phyloP scores from a whole-genome alignment of 2,113 vertebrate species.

The Neogobius melanostomus region DNA sequence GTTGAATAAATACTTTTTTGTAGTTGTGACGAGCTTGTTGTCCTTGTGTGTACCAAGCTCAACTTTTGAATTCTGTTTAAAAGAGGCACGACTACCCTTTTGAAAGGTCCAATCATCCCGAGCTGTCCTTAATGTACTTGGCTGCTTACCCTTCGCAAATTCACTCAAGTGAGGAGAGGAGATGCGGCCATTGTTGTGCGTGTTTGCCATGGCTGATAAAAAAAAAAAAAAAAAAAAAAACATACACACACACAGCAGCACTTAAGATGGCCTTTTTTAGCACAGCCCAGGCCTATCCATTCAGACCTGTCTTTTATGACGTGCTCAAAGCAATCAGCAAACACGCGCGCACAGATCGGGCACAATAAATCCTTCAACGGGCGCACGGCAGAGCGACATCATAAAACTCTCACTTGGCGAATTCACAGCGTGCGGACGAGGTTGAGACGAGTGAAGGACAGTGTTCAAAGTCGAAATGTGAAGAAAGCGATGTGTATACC shows the following conservation, averaged over 20 bases:
- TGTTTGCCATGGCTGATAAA: conserved; percentile 65
- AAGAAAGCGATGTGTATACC: no score
- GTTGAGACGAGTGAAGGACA: no score
- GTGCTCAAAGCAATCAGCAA: conserved; percentile 50
- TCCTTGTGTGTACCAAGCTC: no score
- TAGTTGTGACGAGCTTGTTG: no score
- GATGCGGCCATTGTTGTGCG: conserved; percentile 40
- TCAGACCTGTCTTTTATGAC: conserved; percentile 45
- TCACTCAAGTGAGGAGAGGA: conserved; percentile 33
- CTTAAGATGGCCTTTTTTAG: conserved; percentile 59
- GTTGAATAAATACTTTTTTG: no score
- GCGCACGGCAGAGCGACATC: not conserved
- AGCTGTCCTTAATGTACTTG: conserved; percentile 23
- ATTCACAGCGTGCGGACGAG: not conserved
- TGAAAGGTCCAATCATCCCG: conserved; percentile 16
- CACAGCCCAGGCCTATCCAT: conserved; percentile 52
- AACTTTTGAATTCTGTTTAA: no score
- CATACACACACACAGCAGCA: conserved; percentile 32
- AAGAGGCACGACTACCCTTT: not conserved
- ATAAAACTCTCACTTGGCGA: conserved; percentile 5
- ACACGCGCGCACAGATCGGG: conserved; percentile 17
- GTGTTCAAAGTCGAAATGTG: not conserved
- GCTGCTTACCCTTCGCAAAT: conserved; percentile 41
- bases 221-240: conserved; percentile 3
- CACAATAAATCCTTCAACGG: conserved; percentile 23